A percentile compares a stretch with the other conserved stretches of the same genome.
These are phyloP conservation scores for Eremobia ochroleuca DNA, from an alignment of 2,888 invertebrate species.

Conservation along the genomic window DNA sequence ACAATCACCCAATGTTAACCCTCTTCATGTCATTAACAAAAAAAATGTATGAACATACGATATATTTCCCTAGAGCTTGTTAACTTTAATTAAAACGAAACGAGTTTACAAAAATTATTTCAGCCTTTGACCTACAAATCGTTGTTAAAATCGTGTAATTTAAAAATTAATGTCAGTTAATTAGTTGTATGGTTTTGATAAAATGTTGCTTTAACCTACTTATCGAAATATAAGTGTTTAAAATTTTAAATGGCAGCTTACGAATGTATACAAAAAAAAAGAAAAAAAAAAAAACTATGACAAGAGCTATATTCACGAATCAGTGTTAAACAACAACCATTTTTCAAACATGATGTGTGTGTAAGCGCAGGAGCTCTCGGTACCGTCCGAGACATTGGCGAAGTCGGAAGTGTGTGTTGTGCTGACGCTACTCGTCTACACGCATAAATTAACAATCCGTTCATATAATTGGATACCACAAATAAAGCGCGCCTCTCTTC, in stretches of 20 bases:
- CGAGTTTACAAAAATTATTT: conserved; percentile 44
- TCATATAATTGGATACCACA: neutral
- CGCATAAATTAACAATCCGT: neutral
- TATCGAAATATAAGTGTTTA: too few species aligned
- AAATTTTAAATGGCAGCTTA: neutral
- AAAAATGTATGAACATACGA: conserved; percentile 28
- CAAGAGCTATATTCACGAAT: neutral
- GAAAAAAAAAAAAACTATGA: neutral
- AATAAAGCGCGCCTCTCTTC: neutral
- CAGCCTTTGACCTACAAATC: conserved; percentile 44
- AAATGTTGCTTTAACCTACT: neutral
- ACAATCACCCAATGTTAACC: conserved; percentile 12
- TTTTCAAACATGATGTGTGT: neutral
- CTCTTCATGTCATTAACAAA: conserved; percentile 38
- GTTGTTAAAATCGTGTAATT: conserved; percentile 17
- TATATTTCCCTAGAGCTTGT: conserved; percentile 53
- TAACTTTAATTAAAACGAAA: conserved; percentile 49
- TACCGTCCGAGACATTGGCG: neutral
- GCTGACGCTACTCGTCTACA: neutral
- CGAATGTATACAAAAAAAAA: neutral
- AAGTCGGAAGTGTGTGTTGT: neutral
- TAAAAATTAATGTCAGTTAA: conserved; percentile 12
- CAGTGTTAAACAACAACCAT: neutral
- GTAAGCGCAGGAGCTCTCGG: neutral
- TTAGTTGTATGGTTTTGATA: neutral